phyloP scores from a whole-genome alignment of 2,113 vertebrate genomes.

The Narcine bancroftii region DNA sequence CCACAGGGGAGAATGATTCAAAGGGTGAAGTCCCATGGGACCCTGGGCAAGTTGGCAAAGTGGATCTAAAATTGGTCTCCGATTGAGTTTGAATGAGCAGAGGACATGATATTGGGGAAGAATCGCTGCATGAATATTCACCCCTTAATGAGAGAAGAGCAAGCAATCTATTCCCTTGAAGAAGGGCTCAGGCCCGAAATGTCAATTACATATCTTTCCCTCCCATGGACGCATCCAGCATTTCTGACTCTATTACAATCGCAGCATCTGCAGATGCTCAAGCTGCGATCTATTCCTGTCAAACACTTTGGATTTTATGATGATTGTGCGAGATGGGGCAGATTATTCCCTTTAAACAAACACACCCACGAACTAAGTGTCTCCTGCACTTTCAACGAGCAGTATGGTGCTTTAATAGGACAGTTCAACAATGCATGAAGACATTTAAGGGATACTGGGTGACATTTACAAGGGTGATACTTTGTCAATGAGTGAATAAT shows the following conservation, averaged over 20 bases:
- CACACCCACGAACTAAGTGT: background rate
- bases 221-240: too few species aligned
- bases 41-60: too few species aligned
- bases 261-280: too few species aligned
- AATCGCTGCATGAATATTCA: background rate
- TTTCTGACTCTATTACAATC: too few species aligned
- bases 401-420: slow-evolving; percentile 30
- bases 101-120: background rate
- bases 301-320: background rate
- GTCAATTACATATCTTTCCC: too few species aligned
- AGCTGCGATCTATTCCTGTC: slow-evolving; percentile 17
- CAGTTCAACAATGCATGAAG: slow-evolving; percentile 24
- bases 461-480: slow-evolving; percentile 27
- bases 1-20: too few species aligned
- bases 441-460: background rate
- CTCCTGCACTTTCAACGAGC: background rate
- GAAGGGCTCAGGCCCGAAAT: too few species aligned
- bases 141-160: background rate
- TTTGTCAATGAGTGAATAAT: slow-evolving; percentile 32
- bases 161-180: slow-evolving; percentile 10
- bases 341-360: slow-evolving; percentile 25
- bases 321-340: background rate
- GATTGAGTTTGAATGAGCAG: too few species aligned
- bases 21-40: too few species aligned
- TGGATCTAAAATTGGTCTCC: too few species aligned